These are phyloP conservation scores for Meteorus cinctellus DNA, from an alignment of 2,888 invertebrate species.

Conservation along the genomic window DNA sequence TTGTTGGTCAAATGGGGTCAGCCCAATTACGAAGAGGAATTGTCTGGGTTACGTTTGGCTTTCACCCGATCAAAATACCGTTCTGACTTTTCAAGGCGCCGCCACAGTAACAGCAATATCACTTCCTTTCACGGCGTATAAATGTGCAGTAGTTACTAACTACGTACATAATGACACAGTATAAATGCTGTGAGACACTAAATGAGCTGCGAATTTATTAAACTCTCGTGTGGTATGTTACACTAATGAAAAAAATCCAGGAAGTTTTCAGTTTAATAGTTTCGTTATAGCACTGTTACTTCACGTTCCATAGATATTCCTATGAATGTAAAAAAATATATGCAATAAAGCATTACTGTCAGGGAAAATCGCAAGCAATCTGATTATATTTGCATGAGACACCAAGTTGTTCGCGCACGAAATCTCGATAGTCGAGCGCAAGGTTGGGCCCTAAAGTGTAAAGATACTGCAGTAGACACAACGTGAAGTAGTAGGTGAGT, in stretches of 20 bases:
- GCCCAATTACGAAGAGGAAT: conserved; percentile 61
- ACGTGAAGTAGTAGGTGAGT: neutral
- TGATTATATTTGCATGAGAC: conserved; percentile 67
- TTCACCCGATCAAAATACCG: conserved; percentile 22
- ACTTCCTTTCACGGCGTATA: neutral
- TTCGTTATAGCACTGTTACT: conserved; percentile 1
- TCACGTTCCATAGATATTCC: neutral
- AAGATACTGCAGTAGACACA: neutral
- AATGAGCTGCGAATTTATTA: conserved; percentile 13
- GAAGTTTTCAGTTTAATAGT: conserved; percentile 7
- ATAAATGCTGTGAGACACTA: neutral
- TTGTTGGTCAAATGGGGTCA: conserved; percentile 66
- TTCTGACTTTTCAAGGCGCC: conserved; percentile 8
- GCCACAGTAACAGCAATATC: neutral
- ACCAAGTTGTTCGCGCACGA: conserved; percentile 50
- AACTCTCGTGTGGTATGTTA: neutral
- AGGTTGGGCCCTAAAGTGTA: conserved; percentile 17
- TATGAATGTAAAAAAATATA: neutral
- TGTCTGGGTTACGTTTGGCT: conserved; percentile 23
- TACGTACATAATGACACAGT: neutral
- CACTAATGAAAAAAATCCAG: neutral
- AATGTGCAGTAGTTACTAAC: conserved; percentile 9
- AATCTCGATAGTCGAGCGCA: conserved; percentile 48
- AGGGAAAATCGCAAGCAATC: conserved; percentile 60
- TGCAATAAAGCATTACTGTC: conserved; percentile 51